phyloP scores from a whole-genome alignment of 2,113 vertebrate species.

The Ellobius talpinus region DNA sequence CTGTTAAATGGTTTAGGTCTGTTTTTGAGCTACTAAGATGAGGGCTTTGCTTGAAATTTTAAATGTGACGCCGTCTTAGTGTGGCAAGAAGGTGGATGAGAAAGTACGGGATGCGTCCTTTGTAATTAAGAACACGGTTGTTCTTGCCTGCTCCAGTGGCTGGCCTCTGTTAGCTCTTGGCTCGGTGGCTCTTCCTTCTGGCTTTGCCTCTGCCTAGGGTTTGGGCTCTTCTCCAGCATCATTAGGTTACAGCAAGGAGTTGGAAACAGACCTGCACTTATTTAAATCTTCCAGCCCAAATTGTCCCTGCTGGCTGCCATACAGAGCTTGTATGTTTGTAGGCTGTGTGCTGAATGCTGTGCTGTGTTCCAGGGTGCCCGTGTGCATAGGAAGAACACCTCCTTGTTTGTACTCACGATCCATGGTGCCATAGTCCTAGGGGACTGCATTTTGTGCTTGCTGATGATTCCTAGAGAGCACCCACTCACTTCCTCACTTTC shows the following conservation, averaged over 20 bases:
- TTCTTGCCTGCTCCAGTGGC: constrained; percentile 50
- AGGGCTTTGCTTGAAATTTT: constrained; percentile 68
- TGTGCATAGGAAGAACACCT: constrained; percentile 32
- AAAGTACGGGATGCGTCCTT: constrained; percentile 77
- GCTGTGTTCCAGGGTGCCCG: not conserved
- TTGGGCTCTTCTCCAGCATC: constrained; percentile 81
- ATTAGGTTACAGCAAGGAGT: constrained; percentile 78
- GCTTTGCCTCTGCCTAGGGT: constrained; percentile 44
- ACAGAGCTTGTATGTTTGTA: constrained; percentile 43
- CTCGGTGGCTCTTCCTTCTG: constrained; percentile 70
- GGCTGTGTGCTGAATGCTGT: constrained; percentile 3
- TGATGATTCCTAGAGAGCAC: constrained; percentile 4
- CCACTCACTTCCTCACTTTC: not conserved
- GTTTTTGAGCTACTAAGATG: constrained; percentile 71
- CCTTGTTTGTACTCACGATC: not conserved
- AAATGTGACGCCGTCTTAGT: constrained; percentile 69
- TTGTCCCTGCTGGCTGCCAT: constrained; percentile 71
- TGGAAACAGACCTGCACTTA: constrained; percentile 75
- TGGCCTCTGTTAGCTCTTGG: constrained; percentile 68
- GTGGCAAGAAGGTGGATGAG: constrained; percentile 78
- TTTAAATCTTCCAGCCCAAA: constrained; percentile 74
- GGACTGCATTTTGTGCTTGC: not conserved
- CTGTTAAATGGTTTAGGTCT: constrained; percentile 49
- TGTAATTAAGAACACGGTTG: constrained; percentile 71
- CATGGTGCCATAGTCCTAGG: not conserved